Conservation (phyloP, 2,113 vertebrate genomes). For the Mesembrinibis cayennensis region DNA sequence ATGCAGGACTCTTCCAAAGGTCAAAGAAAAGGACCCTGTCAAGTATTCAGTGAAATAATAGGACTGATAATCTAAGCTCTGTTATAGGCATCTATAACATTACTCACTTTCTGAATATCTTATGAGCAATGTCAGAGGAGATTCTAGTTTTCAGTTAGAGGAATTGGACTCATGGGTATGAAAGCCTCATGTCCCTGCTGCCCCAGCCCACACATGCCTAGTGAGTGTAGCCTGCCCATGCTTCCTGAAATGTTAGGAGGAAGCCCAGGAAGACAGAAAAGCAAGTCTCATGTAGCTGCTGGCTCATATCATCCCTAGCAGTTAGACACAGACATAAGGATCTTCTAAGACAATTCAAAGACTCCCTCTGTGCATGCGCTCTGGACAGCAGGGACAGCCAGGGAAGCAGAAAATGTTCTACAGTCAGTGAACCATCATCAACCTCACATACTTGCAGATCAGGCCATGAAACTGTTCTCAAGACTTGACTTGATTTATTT, state of each 20-base stretch:
- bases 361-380: background rate
- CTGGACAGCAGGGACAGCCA: background rate
- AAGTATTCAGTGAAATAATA: background rate
- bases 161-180: background rate
- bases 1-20: background rate
- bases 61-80: background rate
- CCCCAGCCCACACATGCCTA: too few species aligned
- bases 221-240: rapidly evolving
- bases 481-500: background rate
- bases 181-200: background rate
- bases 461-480: background rate
- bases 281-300: background rate
- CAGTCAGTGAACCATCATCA: background rate
- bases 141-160: background rate
- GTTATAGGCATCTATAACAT: too few species aligned
- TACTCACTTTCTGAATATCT: background rate
- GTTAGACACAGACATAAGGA: background rate
- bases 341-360: background rate
- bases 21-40: background rate
- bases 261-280: background rate
- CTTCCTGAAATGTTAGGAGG: background rate
- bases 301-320: background rate
- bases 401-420: background rate
- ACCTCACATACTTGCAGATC: background rate
- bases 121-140: background rate